Evolutionary conservation across 1,140 invertebrate species (phyloP).

Genomic region (Meteorus sp.): DNA sequence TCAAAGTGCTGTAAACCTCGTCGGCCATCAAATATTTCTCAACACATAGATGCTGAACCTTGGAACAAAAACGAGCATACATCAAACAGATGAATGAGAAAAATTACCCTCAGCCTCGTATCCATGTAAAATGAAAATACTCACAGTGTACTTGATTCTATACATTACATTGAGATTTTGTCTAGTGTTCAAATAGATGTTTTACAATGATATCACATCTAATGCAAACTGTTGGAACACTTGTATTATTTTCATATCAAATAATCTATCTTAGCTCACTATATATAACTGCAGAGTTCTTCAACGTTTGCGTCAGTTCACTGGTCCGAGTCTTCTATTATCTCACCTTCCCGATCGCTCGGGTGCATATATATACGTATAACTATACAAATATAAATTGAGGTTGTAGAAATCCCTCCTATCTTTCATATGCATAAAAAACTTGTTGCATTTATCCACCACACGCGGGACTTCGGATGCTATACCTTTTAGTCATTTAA

Average conservation of each 20-base stretch:
- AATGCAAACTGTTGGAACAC: no score
- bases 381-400: not conserved
- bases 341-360: conserved; percentile 18
- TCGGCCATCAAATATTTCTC: no score
- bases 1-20: not conserved
- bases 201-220: no score
- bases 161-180: no score
- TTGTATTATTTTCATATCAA: not conserved
- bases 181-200: no score
- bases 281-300: not conserved
- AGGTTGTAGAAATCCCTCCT: not conserved
- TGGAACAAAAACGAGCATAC: no score
- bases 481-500: not conserved
- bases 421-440: not conserved
- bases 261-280: not conserved
- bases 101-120: no score
- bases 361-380: conserved; percentile 15
- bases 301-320: conserved; percentile 9
- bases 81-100: not conserved
- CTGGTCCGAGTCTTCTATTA: conserved; percentile 19
- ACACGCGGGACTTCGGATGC: not conserved
- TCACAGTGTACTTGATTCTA: not conserved
- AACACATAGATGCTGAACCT: no score
- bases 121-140: not conserved
- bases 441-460: conserved; percentile 8